Base-by-base conservation (phyloP, 2,888 invertebrate genomes). In the Pyrgus malvae region DNA sequence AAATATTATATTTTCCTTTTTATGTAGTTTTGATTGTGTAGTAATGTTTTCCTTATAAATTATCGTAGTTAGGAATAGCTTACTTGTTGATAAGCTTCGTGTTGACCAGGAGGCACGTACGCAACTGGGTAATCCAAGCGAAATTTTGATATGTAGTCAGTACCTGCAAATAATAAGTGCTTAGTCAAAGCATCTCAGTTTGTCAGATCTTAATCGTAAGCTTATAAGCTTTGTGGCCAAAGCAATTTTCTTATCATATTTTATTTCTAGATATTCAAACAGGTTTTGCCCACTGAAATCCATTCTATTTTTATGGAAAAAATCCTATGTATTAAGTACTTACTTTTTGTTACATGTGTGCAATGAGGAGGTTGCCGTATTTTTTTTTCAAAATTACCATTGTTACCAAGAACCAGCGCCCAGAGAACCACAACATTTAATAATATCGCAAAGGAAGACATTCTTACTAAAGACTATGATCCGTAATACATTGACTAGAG, bases 41-140 rank as follows among this genome's bases (percentile, higher is more conserved):
- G 2, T 2, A n/a, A 29, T n/a, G 2, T 2, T 3, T 6, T 29
- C 7, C 4, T 29, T 29, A 2, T 29, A 29, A 2, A 29, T 29
- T 2, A 29, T 9, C 33, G 12, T 3, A 33, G 2, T 3, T 3
- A 33, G 7, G 11, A 16, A 0, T 16, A 5, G 60, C 69, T 59
- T 65, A 86, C 87, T 65, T 74, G 74, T 66, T 87, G 87, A 62
- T 76, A 82, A 9, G 79, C 84, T 65, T 84, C 86, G 16, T 66
- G 74, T 64, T 84, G 84, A 5, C 87, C 85, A 1, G 83, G 81
- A 46, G 70, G 64, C 17, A 88, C 72, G 55, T 82, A 85, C 11
- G 70, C 75, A 0, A 69, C 54, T 1, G 85, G 84, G 57, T 87
- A 88, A 51, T 77, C 70, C 37, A 78, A 70, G 56, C 70, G 78